Evolutionary conservation across 2,888 invertebrate genomes (phyloP), one percentile per base, ranked within the genome.

Genomic region (Macropis europaea): DNA sequence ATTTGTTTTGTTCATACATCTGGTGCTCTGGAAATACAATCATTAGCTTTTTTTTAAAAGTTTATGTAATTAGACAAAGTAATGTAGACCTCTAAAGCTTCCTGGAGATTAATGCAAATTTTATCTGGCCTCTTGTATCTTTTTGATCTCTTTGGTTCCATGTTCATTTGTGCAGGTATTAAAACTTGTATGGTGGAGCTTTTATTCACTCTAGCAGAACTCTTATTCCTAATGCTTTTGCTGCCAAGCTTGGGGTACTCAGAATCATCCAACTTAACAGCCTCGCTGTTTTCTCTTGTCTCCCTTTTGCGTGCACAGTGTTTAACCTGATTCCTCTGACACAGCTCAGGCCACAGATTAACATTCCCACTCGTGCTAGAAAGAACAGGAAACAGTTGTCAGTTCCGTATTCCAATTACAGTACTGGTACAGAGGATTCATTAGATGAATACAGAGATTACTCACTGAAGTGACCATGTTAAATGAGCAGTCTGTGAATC

Each of bases 91-190:
- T 79, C 68, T 26, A 83, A 69, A 9, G 61, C 67, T 38, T 77
- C 73, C 11, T 73, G 70, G 11, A 83, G 53, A 70, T 84, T 70
- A 15, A 84, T 73, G 13, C 68, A 64, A 26, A 83, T 76, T 17
- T 45, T 74, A 1, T 70, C 66, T 0, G 57, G 26, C 36, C 66
- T 70, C 3, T n/a, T 64, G 2, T 32, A 59, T 3, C 30, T 50
- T 13, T 34, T 64, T 4, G 50, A 47, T 0, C 2, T 42, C 3
- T 28, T 60, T 5, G 60, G 17, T 30, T 60, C 54, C 3, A 28
- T 17, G 11, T 13, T 24, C 0, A 36, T 11, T 11, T 50, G 17
- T 0, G 15, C 6, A 0, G 59, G 64, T n/a, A 54, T 32, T 24
- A 53, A 17, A 38, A 60, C 32, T 15, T 50, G 19, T 15, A 52